Base-by-base conservation (phyloP, 1,140 invertebrate genomes). In the Magallana ariakensis region DNA sequence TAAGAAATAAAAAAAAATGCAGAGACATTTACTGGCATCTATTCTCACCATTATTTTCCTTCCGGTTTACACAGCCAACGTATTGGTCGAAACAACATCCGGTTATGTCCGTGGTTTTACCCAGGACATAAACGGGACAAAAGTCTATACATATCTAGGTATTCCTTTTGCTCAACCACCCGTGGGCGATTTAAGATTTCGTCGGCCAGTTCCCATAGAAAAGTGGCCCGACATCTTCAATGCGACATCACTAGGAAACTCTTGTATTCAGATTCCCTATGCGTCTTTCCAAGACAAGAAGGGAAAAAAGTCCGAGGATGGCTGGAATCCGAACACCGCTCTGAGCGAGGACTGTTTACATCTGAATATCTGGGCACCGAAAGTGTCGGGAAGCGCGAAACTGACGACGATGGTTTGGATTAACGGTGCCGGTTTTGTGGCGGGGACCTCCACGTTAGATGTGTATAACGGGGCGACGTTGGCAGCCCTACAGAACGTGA, bases 281-380 rank as follows among this genome's bases (percentile, higher is more conserved):
- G 19, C 33, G 8, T 55, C 75, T 13, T 89, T 89, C 82, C 10
- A 54, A 13, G 80, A 33, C 0, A 82, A 33, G 13, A 15, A 10
- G 7, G 88, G 85, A 1, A 55, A 89, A 85, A 86, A 54, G 15
- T 85, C 82, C 5, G 86, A 90, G 16, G 82, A 87, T 55, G 86
- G 85, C 55, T 89, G 88, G 88, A 89, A 89, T 62, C 83, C 85
- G 1, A 87, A 87, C 16, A 89, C 88, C 9, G 96, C 96, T 54
- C 94, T 98, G 88, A 97, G 96, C 90, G 98, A 99, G 96, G 98
- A 99, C 95, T 99, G 98, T 94, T 96, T 99, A 10, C 98, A 98
- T 94, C 96, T 99, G 84, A 99, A 98, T 94, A 97, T 99, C 1
- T 96, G 95, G 95, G 93, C 96, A 89, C 98, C 98, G 2, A 66